A percentile compares a stretch with the other conserved stretches of the same genome.
Evolutionary conservation across 2,888 invertebrate species (phyloP).

Genomic region (Ferrisia virgata): DNA sequence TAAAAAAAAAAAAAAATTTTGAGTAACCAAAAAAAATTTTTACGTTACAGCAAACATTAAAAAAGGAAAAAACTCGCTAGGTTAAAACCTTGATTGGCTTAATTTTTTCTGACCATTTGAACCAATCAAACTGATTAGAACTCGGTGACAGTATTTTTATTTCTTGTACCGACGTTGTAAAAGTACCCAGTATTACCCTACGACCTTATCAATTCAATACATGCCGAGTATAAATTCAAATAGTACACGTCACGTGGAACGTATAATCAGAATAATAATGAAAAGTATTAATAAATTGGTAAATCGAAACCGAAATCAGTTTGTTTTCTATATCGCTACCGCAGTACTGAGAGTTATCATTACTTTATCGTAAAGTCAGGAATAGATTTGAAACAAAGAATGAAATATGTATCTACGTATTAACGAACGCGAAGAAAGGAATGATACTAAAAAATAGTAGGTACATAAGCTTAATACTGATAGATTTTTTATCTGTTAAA

Average conservation of each 20-base stretch:
- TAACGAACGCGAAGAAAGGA: neutral
- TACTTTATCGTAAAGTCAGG: no score
- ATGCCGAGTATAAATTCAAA: neutral
- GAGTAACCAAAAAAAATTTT: neutral
- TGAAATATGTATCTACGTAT: neutral
- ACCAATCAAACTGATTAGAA: neutral
- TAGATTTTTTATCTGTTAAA: no score
- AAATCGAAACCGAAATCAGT: no score
- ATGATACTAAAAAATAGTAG: neutral
- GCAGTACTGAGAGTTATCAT: no score
- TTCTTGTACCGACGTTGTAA: neutral
- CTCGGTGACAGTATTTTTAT: neutral
- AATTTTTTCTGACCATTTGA: neutral
- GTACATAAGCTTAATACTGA: conserved; percentile 8
- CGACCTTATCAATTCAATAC: neutral
- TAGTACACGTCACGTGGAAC: neutral
- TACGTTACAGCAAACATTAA: neutral
- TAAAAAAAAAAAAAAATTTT: no score
- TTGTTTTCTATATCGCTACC: no score
- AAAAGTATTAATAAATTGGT: neutral
- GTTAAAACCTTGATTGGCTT: neutral
- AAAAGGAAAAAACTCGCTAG: neutral
- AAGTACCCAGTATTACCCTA: neutral
- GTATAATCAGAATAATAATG: neutral
- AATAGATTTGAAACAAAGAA: neutral